These are phyloP conservation scores for Barbus barbus DNA, from an alignment of 2,113 vertebrate genomes.

Conservation along the genomic window DNA sequence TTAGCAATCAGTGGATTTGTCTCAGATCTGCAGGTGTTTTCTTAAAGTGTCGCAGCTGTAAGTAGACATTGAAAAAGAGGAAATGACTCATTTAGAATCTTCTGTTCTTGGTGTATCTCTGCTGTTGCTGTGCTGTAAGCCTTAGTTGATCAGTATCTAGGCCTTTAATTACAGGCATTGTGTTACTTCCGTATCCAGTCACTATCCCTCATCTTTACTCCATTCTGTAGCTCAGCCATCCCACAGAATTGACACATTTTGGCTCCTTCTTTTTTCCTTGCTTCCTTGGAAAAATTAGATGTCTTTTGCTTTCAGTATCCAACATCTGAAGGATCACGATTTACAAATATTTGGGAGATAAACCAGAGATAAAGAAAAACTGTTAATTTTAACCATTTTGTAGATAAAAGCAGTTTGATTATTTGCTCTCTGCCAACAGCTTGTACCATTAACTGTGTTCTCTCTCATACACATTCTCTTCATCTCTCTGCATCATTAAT, in stretches of 20 bases:
- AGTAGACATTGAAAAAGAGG: neutral
- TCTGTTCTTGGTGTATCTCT: neutral
- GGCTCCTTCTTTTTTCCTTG: neutral
- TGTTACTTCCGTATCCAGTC: neutral
- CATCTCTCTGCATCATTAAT: slow-evolving; percentile 45
- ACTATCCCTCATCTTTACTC: neutral
- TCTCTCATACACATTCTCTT: slow-evolving; percentile 26
- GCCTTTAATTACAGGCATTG: slow-evolving; percentile 5
- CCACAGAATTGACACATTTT: neutral
- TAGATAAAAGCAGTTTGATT: neutral
- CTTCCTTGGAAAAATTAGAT: no score
- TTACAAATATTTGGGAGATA: neutral
- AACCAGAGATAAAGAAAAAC: neutral
- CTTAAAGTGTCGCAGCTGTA: neutral
- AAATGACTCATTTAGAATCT: neutral
- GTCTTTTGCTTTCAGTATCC: neutral
- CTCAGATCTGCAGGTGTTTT: neutral
- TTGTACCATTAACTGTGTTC: neutral
- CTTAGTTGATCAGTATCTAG: neutral
- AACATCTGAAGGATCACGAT: neutral
- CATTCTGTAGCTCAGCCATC: neutral
- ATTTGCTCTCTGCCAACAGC: neutral
- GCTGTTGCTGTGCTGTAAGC: neutral
- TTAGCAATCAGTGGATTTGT: slow-evolving; percentile 4
- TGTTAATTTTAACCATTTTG: neutral